Conservation (phyloP, 1,140 invertebrate species). For the Dryas iulia region DNA sequence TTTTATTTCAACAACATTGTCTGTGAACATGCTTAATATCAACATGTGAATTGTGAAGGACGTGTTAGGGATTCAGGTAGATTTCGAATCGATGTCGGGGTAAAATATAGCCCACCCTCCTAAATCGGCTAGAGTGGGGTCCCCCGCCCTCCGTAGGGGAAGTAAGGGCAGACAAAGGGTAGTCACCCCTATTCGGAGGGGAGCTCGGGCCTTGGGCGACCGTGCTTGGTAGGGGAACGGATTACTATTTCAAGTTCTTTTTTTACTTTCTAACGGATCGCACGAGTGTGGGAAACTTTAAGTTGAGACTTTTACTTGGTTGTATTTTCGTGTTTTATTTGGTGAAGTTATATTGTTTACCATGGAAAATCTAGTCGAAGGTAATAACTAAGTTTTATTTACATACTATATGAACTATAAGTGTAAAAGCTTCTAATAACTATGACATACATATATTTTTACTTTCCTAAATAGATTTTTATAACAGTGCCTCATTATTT, state of each 20-base stretch:
- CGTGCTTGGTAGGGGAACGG: slow-evolving; percentile 63
- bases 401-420: background rate
- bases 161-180: slow-evolving; percentile 74
- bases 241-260: slow-evolving; percentile 66
- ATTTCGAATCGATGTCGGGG: slow-evolving; percentile 30
- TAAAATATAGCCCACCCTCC: slow-evolving; percentile 59
- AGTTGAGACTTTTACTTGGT: slow-evolving; percentile 23
- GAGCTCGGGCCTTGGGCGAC: slow-evolving; percentile 64
- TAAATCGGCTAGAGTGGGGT: slow-evolving; percentile 65
- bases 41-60: background rate
- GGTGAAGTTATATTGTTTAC: slow-evolving; percentile 4
- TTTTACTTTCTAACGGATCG: slow-evolving; percentile 51
- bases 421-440: background rate
- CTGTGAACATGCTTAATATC: background rate
- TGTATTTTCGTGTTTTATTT: slow-evolving; percentile 15
- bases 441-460: background rate
- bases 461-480: background rate
- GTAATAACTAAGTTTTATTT: slow-evolving; percentile 15
- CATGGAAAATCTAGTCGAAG: slow-evolving; percentile 34
- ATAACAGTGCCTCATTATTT: background rate
- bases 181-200: slow-evolving; percentile 74
- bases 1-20: background rate
- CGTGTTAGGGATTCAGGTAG: slow-evolving; percentile 22
- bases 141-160: slow-evolving; percentile 68
- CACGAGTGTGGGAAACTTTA: slow-evolving; percentile 51